Evolutionary conservation across 2,797 vertebrate species (phyloP).

Genomic region (Sebastiscus albofasciatus): DNA sequence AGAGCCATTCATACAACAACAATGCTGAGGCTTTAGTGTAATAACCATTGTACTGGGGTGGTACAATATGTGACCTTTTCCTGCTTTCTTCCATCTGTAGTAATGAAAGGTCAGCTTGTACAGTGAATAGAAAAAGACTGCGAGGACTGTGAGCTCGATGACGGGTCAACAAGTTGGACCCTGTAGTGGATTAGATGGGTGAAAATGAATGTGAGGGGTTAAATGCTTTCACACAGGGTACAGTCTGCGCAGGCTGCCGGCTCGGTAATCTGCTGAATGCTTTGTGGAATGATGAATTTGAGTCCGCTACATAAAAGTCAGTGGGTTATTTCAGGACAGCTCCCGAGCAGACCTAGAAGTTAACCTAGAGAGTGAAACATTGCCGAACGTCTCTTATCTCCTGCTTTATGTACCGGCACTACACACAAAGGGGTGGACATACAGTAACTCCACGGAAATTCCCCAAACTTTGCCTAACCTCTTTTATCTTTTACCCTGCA

Average conservation of each 20-base stretch:
- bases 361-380: slow-evolving; percentile 24
- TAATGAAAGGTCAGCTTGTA: slow-evolving; percentile 22
- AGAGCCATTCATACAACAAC: slow-evolving; percentile 21
- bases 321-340: slow-evolving; percentile 51
- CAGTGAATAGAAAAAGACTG: slow-evolving; percentile 4
- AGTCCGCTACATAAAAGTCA: slow-evolving; percentile 21
- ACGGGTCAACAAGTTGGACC: slow-evolving; percentile 21
- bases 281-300: slow-evolving; percentile 39
- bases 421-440: slow-evolving; percentile 1
- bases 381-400: slow-evolving; percentile 21
- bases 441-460: slow-evolving; percentile 12
- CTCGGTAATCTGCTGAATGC: slow-evolving; percentile 56
- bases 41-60: slow-evolving; percentile 22
- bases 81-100: slow-evolving; percentile 22
- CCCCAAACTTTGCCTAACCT: slow-evolving; percentile 47
- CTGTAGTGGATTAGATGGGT: slow-evolving; percentile 36
- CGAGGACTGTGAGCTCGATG: slow-evolving; percentile 9
- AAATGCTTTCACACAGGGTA: slow-evolving; percentile 47
- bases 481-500: slow-evolving; percentile 48
- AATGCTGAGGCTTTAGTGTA: slow-evolving; percentile 21
- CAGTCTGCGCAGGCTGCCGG: slow-evolving; percentile 36
- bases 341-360: neutral
- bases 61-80: slow-evolving; percentile 46
- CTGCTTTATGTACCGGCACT: neutral
- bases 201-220: slow-evolving; percentile 47